These are phyloP conservation scores for Torymus tubicola DNA, from an alignment of 2,888 invertebrate genomes.

Conservation along the genomic window DNA sequence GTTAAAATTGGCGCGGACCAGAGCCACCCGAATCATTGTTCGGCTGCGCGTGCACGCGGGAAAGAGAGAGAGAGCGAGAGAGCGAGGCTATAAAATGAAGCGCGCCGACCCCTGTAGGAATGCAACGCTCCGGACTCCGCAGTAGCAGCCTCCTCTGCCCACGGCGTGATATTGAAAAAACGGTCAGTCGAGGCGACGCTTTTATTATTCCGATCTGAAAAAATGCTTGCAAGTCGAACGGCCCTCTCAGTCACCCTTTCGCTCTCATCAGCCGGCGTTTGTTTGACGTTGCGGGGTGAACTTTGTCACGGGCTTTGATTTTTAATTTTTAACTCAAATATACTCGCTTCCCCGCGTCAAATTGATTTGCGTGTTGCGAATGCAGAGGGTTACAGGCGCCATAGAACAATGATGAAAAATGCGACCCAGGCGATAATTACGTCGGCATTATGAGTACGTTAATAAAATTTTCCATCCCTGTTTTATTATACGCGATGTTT, in stretches of 20 bases:
- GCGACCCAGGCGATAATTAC: no score
- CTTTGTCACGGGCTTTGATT: slow-evolving; percentile 28
- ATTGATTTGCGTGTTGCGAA: not conserved
- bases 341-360: not conserved
- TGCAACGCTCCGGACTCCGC: not conserved
- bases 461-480: no score
- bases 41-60: not conserved
- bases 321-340: slow-evolving; percentile 1
- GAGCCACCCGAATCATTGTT: slow-evolving; percentile 26
- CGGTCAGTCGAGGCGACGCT: not conserved
- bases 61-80: no score
- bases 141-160: not conserved
- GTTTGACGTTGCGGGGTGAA: slow-evolving; percentile 19
- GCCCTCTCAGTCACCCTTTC: not conserved
- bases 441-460: no score
- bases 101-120: slow-evolving; percentile 15
- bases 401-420: no score
- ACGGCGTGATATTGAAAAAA: slow-evolving; percentile 26
- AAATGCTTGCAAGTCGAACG: no score
- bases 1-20: slow-evolving; percentile 44
- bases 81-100: slow-evolving; percentile 28
- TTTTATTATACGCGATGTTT: no score
- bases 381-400: not conserved
- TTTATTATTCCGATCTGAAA: slow-evolving; percentile 47
- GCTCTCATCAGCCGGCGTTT: slow-evolving; percentile 41